Percentiles rank a stretch among this genome's conserved stretches.
Conservation (phyloP, 2,797 vertebrate species). For the Brachyrhaphis roseni region DNA sequence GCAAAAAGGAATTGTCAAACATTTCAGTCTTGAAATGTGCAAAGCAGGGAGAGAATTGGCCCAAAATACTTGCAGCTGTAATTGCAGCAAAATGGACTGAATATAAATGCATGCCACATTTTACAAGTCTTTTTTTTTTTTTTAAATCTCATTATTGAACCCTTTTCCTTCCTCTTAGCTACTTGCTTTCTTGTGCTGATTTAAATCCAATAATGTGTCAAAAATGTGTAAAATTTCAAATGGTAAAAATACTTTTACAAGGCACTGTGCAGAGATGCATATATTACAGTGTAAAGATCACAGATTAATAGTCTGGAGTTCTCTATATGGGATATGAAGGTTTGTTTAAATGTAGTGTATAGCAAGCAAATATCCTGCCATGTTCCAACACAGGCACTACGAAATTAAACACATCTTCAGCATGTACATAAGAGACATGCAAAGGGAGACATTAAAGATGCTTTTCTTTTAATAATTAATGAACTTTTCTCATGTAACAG, state of each 20-base stretch:
- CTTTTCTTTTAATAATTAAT: constrained; percentile 22
- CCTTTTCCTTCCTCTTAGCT: neutral
- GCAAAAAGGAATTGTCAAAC: neutral
- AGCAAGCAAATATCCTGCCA: neutral
- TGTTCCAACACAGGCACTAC: neutral
- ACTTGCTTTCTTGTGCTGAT: neutral
- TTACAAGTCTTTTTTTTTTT: neutral
- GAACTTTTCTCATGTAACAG: constrained; percentile 19
- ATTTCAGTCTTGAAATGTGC: neutral
- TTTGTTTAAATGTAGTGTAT: neutral
- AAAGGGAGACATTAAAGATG: constrained; percentile 5
- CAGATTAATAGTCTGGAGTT: neutral
- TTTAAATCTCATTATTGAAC: neutral
- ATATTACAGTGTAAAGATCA: neutral
- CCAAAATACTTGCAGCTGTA: neutral
- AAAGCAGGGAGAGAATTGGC: neutral
- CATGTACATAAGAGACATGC: neutral
- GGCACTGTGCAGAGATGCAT: neutral
- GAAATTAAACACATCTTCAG: neutral
- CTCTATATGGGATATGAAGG: neutral
- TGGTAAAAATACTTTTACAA: neutral
- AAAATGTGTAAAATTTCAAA: neutral
- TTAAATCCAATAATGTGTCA: neutral
- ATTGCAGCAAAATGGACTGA: neutral
- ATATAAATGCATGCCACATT: neutral